A percentile compares a stretch with the other conserved stretches of the same genome.
These are phyloP conservation scores for Phacellophora camtschatica DNA, from an alignment of 30 jellyfish, hydroid and myxozoan genomes.

Conservation along the genomic window DNA sequence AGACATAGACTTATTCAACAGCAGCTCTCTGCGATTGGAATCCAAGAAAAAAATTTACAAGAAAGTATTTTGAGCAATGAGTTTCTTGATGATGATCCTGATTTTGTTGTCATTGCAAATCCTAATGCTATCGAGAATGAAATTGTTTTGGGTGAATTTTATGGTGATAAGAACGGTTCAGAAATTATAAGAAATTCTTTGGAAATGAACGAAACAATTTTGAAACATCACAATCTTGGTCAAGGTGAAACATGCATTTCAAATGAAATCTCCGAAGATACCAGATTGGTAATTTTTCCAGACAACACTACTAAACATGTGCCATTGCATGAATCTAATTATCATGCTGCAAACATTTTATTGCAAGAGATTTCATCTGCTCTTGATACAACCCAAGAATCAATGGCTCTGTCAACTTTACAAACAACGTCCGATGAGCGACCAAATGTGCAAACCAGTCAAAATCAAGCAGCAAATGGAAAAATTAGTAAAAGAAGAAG, in stretches of 20 bases:
- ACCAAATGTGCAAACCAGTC: not conserved
- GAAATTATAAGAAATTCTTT: not conserved
- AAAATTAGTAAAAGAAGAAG: not conserved
- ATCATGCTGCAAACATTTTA: not conserved
- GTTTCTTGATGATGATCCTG: conserved; percentile 4
- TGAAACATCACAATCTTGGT: not conserved
- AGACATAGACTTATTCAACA: conserved; percentile 88
- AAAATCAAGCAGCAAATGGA: not conserved
- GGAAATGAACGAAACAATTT: not conserved
- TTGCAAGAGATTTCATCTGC: not conserved
- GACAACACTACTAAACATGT: not conserved
- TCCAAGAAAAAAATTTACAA: conserved; percentile 4
- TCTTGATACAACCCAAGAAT: not conserved
- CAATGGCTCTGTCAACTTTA: not conserved
- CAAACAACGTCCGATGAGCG: not conserved
- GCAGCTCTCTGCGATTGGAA: conserved; percentile 62
- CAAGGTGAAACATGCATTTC: no score
- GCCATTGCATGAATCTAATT: not conserved
- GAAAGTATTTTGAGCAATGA: not conserved
- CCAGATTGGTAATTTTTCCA: not conserved
- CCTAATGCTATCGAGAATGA: conserved; percentile 13
- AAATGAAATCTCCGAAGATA: not conserved
- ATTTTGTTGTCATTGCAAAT: conserved; percentile 15
- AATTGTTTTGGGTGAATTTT: not conserved
- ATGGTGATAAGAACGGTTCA: not conserved